A percentile compares a stretch with the other conserved stretches of the same genome.
Evolutionary conservation across 2,797 vertebrate species (phyloP).

Genomic region (Crocidura indochinensis): DNA sequence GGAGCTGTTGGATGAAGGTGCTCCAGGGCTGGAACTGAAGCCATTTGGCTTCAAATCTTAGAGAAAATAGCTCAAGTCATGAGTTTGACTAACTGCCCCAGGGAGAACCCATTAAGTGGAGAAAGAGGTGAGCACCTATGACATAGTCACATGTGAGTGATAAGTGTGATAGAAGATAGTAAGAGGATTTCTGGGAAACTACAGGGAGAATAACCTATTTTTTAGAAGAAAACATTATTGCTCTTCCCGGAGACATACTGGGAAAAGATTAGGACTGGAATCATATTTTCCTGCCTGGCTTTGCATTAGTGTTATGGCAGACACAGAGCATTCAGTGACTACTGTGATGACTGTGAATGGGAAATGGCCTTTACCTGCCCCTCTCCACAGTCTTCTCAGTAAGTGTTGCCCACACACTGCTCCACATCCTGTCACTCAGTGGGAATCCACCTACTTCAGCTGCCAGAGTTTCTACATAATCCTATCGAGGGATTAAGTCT

Average conservation of each 20-base stretch:
- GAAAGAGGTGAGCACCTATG: not conserved
- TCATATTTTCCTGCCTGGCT: not conserved
- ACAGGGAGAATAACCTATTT: not conserved
- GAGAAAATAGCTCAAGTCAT: not conserved
- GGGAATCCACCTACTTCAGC: not conserved
- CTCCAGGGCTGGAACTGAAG: not conserved
- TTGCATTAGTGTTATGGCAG: too few species aligned
- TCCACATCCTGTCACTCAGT: rapidly evolving
- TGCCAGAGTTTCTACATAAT: not conserved
- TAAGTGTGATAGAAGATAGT: not conserved
- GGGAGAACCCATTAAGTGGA: not conserved
- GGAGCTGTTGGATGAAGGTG: not conserved
- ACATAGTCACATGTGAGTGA: not conserved
- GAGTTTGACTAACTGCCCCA: not conserved
- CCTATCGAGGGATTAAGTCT: not conserved
- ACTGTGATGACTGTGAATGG: too few species aligned
- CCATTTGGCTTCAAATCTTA: too few species aligned
- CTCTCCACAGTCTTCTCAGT: not conserved
- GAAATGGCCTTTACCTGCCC: not conserved
- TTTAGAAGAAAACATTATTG: not conserved
- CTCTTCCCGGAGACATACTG: not conserved
- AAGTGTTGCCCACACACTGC: rapidly evolving
- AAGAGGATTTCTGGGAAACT: not conserved
- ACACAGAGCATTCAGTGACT: rapidly evolving
- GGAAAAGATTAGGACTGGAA: not conserved